Evolutionary conservation across 2,797 vertebrate genomes (phyloP), one percentile per base, ranked within the genome.

Genomic region (Mormyrus proboscirostris): DNA sequence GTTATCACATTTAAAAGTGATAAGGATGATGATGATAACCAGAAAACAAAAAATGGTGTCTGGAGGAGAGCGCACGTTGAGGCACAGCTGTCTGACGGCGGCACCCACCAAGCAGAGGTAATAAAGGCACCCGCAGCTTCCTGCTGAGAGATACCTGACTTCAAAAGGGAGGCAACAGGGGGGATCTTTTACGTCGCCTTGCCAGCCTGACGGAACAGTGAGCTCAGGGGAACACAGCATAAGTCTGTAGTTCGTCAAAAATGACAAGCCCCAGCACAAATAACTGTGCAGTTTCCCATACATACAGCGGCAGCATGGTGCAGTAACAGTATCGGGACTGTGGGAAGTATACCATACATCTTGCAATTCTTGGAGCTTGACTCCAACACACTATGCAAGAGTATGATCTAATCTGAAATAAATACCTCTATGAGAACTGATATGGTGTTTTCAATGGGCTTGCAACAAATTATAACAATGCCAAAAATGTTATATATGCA

Each of bases 71-170:
- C 1, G 6, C 9, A 33, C 29, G 3, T 16, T 9, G 51, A 59
- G 19, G 41, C 7, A n/a, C 55, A 47, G 10, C 16, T 44, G 38
- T 14, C 73, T 73, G 65, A 73, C 1, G 29, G 65, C 12, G 38
- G 73, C 14, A 16, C 14, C 25, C 8, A 6, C 14, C 12, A 44
- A n/a, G 44, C 44, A 7, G 38, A 47, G 38, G 83, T 3, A 59
- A n/a, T 25, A 38, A 62, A 49, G 38, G 38, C n/a, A 33, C 9
- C 10, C 57, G 29, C 47, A 57, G 82, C 7, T 49, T 41, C 88
- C 88, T n/a, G 22, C 44, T 85, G 9, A 84, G 47, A 86, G 55
- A 6, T 29, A 51, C 14, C 82, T 89, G 83, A 79, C 57, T 86
- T 29, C 8, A 8, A 50, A 89, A 69, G 55, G 86, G 19, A 86